phyloP scores from a whole-genome alignment of 1,140 invertebrate genomes.

The Cotesia glomerata region DNA sequence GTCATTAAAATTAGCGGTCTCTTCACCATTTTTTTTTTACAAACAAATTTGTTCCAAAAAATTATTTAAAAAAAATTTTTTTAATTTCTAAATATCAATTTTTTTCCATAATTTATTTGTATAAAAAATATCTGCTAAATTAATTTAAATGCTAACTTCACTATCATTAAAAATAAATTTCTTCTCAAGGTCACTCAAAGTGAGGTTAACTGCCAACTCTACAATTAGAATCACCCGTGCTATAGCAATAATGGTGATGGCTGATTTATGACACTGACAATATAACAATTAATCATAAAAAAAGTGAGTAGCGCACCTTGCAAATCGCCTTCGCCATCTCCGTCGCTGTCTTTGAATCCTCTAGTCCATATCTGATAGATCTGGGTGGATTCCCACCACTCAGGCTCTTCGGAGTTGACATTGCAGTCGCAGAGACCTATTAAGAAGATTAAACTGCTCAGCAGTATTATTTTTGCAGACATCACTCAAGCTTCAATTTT shows the following conservation, averaged over 20 bases:
- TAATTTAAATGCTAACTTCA: too few species aligned
- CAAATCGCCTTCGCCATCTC: conserved; percentile 77
- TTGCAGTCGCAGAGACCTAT: background rate
- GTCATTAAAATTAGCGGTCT: too few species aligned
- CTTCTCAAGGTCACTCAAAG: conserved; percentile 21
- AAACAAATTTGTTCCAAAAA: too few species aligned
- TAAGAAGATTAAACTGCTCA: background rate
- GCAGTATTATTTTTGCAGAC: too few species aligned
- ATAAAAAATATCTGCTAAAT: too few species aligned
- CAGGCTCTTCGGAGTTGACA: conserved; percentile 39
- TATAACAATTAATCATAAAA: too few species aligned
- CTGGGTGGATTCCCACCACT: conserved; percentile 77
- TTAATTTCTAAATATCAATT: too few species aligned
- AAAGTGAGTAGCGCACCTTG: conserved; percentile 61
- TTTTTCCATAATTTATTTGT: too few species aligned
- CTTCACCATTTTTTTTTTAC: too few species aligned
- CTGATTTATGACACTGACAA: too few species aligned
- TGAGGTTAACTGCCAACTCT: background rate
- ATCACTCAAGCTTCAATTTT: too few species aligned
- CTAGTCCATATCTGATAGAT: conserved; percentile 79
- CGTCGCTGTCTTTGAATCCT: conserved; percentile 76
- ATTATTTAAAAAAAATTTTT: too few species aligned
- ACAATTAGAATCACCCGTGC: background rate
- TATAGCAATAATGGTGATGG: background rate
- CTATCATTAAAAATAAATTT: conserved; percentile 31